These are phyloP conservation scores for Puffinus mauretanicus DNA, from an alignment of 2,113 vertebrate species.

Conservation along the genomic window DNA sequence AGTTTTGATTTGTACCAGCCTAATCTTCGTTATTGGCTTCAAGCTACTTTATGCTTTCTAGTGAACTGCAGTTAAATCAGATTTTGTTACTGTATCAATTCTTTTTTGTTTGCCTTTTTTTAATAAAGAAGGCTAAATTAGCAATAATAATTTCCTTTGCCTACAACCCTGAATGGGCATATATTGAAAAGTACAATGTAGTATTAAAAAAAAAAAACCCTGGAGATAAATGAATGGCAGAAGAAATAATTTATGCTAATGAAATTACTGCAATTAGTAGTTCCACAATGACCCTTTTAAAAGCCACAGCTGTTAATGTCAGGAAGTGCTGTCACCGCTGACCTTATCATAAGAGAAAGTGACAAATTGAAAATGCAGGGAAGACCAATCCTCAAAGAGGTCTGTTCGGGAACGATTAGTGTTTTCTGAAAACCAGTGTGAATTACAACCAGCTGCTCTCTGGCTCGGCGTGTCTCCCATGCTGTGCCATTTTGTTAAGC, in stretches of 20 bases:
- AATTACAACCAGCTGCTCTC: constrained; percentile 85
- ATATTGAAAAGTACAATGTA: constrained; percentile 46
- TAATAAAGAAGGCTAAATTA: constrained; percentile 8
- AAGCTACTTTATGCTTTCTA: constrained; percentile 25
- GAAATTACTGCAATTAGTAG: constrained; percentile 98
- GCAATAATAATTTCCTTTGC: constrained; percentile 42
- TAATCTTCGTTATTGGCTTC: neutral
- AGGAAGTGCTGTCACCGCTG: constrained; percentile 90
- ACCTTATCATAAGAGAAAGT: constrained; percentile 90
- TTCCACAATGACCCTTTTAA: constrained; percentile 94
- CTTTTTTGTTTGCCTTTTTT: neutral
- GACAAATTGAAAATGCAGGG: constrained; percentile 83
- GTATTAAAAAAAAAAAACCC: constrained; percentile 17
- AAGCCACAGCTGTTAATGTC: constrained; percentile 98
- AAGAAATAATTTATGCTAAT: constrained; percentile 99
- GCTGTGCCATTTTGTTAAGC: constrained; percentile 86
- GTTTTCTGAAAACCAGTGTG: constrained; percentile 84
- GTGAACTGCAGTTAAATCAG: constrained; percentile 18
- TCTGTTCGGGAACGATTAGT: constrained; percentile 80
- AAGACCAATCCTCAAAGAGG: constrained; percentile 83
- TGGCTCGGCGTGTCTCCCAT: constrained; percentile 76
- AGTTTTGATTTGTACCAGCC: neutral
- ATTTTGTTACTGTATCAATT: constrained; percentile 2
- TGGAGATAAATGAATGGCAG: constrained; percentile 87
- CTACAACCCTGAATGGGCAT: neutral